Conservation (phyloP, 2,113 vertebrate genomes). For the Dinomys branickii region DNA sequence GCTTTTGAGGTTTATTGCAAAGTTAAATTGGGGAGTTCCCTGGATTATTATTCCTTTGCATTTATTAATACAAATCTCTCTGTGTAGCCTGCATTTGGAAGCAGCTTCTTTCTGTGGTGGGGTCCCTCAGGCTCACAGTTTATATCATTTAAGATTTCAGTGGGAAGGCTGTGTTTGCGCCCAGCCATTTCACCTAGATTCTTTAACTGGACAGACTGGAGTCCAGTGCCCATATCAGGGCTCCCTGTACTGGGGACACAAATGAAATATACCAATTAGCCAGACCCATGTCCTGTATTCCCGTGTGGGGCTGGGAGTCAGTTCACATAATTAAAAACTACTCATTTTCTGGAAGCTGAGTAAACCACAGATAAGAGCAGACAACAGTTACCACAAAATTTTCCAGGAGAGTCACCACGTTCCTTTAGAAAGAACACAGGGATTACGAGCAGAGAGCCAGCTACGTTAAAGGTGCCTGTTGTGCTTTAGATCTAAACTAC, state of each 20-base stretch:
- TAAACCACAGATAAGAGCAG: background rate
- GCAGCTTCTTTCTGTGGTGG: too few species aligned
- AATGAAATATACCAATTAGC: rapidly evolving
- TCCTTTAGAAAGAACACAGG: background rate
- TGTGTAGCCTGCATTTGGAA: rapidly evolving
- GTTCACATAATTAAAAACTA: background rate
- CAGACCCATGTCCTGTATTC: background rate
- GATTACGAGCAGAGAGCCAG: too few species aligned
- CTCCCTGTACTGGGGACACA: rapidly evolving
- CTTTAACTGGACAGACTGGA: rapidly evolving
- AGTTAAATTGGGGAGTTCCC: background rate
- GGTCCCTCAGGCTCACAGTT: background rate
- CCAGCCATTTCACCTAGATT: background rate
- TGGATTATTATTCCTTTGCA: background rate
- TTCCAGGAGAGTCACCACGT: too few species aligned
- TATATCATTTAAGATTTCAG: rapidly evolving
- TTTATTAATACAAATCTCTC: rapidly evolving
- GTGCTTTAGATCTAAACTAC: background rate
- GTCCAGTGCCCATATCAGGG: background rate
- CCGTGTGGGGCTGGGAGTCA: background rate
- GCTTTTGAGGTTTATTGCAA: rapidly evolving
- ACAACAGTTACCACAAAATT: rapidly evolving
- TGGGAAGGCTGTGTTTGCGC: background rate
- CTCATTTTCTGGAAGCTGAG: background rate
- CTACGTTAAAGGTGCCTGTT: rapidly evolving